These are phyloP conservation scores for Corvus hawaiiensis DNA, from an alignment of 2,113 vertebrate genomes.

Conservation along the genomic window DNA sequence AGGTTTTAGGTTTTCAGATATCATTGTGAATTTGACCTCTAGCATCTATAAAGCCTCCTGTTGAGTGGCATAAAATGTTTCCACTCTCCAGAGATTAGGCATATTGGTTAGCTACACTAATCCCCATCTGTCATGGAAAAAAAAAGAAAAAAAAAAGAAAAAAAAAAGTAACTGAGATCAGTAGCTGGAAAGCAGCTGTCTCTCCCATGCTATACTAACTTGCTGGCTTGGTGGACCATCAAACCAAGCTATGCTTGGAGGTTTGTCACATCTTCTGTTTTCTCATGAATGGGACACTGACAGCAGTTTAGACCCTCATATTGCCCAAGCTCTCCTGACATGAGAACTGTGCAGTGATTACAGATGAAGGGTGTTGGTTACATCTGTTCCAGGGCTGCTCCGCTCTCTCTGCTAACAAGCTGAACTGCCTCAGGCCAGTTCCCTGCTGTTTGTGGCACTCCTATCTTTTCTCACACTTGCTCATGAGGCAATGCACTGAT, in stretches of 20 bases:
- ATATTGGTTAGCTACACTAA: neutral
- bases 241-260: neutral
- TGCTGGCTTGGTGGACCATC: neutral
- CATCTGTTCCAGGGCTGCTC: constrained; percentile 48
- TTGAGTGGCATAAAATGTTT: constrained; percentile 33
- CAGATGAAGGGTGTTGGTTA: constrained; percentile 61
- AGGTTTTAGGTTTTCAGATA: constrained; percentile 11
- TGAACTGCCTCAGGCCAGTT: constrained; percentile 67
- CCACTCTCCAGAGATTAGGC: neutral
- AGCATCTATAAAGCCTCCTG: neutral
- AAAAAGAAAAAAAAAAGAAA: neutral
- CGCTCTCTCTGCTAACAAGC: constrained; percentile 32
- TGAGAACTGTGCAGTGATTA: constrained; percentile 46
- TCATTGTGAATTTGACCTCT: constrained; percentile 12
- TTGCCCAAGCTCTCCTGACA: constrained; percentile 57
- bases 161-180: neutral
- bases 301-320: constrained; percentile 47
- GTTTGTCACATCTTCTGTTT: constrained; percentile 61
- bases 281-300: constrained; percentile 56
- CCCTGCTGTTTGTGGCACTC: constrained; percentile 41
- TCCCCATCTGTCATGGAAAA: neutral
- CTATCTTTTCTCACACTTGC: constrained; percentile 62
- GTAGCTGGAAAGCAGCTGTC: neutral
- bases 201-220: neutral
- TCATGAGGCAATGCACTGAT: neutral